Percentiles rank a stretch among this genome's conserved stretches.
Evolutionary conservation across 1,140 invertebrate species (phyloP).

Genomic region (Papilio aristodemus): DNA sequence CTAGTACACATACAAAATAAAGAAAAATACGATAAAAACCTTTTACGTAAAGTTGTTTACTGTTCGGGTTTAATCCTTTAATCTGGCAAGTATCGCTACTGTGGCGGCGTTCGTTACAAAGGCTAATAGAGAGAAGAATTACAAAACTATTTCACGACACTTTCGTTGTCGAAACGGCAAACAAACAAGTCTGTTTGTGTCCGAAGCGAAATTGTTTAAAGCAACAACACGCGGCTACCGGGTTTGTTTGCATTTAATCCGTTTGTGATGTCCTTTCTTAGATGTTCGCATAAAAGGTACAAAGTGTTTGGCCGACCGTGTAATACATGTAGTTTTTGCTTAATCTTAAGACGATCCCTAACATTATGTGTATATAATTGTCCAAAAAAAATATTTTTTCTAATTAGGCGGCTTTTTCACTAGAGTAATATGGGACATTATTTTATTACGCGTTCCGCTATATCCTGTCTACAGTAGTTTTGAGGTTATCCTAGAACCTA

Average conservation of each 20-base stretch:
- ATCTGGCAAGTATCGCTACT: conserved; percentile 67
- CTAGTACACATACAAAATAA: conserved; percentile 25
- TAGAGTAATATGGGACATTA: neutral
- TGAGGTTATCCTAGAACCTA: too few species aligned
- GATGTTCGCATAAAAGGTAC: conserved; percentile 62
- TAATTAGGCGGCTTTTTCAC: neutral
- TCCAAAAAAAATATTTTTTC: neutral
- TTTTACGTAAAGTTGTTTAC: conserved; percentile 59
- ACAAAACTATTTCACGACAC: conserved; percentile 43
- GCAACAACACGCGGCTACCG: conserved; percentile 63
- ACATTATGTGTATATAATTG: neutral
- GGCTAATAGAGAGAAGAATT: conserved; percentile 63
- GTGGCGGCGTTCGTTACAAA: conserved; percentile 50
- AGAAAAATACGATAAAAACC: conserved; percentile 27
- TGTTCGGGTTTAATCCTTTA: conserved; percentile 65
- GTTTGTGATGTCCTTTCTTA: conserved; percentile 66
- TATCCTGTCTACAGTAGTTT: too few species aligned
- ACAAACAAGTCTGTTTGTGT: conserved; percentile 72
- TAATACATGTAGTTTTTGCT: conserved; percentile 38
- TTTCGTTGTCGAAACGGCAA: conserved; percentile 45
- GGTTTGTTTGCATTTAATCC: conserved; percentile 75
- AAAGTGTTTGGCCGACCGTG: conserved; percentile 50
- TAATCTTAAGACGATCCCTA: conserved; percentile 12
- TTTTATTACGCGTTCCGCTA: neutral
- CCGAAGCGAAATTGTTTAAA: conserved; percentile 70